These are phyloP conservation scores for Scomber colias DNA, from an alignment of 2,113 vertebrate species.

Conservation along the genomic window DNA sequence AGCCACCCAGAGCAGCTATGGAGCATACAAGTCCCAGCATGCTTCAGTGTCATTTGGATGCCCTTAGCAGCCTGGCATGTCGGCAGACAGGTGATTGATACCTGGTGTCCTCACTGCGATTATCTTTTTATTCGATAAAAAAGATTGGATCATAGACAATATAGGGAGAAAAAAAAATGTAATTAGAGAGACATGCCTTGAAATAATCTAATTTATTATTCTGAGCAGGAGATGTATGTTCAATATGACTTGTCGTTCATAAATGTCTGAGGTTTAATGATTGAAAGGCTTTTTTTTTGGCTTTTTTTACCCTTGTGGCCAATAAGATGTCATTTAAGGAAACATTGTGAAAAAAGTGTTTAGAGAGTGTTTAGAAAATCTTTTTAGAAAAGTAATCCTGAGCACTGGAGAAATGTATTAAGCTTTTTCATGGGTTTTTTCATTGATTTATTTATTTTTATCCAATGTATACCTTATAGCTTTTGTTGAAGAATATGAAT, in stretches of 20 bases:
- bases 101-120: conserved; percentile 46
- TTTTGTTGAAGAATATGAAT: too few species aligned
- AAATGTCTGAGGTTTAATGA: conserved; percentile 37
- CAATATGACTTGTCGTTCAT: conserved; percentile 40
- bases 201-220: conserved; percentile 53
- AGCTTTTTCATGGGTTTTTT: too few species aligned
- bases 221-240: conserved; percentile 26
- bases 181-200: conserved; percentile 32
- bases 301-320: conserved; percentile 36
- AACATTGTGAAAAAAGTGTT: background rate
- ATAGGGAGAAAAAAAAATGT: conserved; percentile 36
- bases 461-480: too few species aligned
- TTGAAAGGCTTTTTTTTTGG: conserved; percentile 16
- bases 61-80: conserved; percentile 64
- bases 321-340: conserved; percentile 2
- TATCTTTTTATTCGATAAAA: conserved; percentile 59
- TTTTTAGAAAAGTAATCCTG: too few species aligned
- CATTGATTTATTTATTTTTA: too few species aligned
- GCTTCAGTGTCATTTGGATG: conserved; percentile 74
- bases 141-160: conserved; percentile 56
- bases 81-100: conserved; percentile 64
- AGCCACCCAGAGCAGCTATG: conserved; percentile 36
- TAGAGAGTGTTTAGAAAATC: too few species aligned
- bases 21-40: conserved; percentile 77
- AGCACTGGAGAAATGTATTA: too few species aligned